These are phyloP conservation scores for Agonopterix subpropinquella DNA, from an alignment of 2,888 invertebrate species.

Conservation along the genomic window DNA sequence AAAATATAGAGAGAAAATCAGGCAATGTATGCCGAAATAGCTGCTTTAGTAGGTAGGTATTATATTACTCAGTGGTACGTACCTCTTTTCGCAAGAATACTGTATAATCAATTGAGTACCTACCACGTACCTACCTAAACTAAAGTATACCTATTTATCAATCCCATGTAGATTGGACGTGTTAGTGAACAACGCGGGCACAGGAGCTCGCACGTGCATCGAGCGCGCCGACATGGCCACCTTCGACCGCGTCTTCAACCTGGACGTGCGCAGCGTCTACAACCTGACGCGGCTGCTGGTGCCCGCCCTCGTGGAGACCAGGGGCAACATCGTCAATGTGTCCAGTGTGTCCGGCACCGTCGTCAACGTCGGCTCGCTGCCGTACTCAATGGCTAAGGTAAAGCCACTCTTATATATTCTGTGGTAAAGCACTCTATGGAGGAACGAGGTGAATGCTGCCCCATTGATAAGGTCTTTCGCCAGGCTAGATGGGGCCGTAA, in stretches of 20 bases:
- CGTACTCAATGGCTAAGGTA: constrained; percentile 92
- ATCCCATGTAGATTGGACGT: constrained; percentile 38
- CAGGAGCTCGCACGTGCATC: constrained; percentile 43
- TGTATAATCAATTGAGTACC: too few species aligned
- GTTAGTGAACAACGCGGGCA: constrained; percentile 70
- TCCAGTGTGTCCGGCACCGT: constrained; percentile 80
- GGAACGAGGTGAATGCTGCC: too few species aligned
- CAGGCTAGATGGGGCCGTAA: too few species aligned
- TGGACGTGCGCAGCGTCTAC: constrained; percentile 78
- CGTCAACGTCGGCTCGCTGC: constrained; percentile 86
- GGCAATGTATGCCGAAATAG: too few species aligned
- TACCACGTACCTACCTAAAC: too few species aligned
- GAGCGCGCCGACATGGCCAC: constrained; percentile 19
- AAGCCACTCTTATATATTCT: constrained; percentile 12
- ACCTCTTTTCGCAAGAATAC: too few species aligned
- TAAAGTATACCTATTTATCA: not conserved
- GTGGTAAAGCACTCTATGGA: too few species aligned
- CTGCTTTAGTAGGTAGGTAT: too few species aligned
- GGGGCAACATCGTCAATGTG: constrained; percentile 83
- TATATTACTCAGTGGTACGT: too few species aligned
- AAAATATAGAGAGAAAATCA: too few species aligned
- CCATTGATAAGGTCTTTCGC: too few species aligned
- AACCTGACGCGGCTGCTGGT: constrained; percentile 79
- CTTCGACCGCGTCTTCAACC: constrained; percentile 70
- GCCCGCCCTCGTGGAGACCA: constrained; percentile 78